Conservation (phyloP, 2,888 invertebrate genomes). For the Gymnoscelis rufifasciata region DNA sequence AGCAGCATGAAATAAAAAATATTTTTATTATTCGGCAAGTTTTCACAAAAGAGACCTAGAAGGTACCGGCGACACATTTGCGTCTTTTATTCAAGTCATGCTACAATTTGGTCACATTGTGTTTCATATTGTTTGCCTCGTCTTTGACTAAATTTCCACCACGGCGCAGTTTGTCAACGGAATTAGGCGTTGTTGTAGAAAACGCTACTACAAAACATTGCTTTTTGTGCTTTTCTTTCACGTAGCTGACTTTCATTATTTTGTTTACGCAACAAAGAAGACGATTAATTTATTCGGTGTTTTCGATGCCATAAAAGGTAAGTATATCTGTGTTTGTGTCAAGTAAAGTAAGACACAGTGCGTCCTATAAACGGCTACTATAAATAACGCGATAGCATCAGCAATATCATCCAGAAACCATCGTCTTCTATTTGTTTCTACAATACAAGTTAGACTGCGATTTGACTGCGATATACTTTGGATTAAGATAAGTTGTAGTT, state of each 20-base stretch:
- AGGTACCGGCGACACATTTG: slow-evolving; percentile 21
- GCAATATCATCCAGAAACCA: slow-evolving; percentile 36
- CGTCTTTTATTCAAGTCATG: slow-evolving; percentile 56
- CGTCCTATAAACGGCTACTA: slow-evolving; percentile 61
- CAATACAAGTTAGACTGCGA: too few species aligned
- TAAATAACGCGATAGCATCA: slow-evolving; percentile 64
- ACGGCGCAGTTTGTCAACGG: slow-evolving; percentile 48
- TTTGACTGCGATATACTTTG: too few species aligned
- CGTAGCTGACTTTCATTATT: not conserved
- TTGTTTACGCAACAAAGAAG: not conserved
- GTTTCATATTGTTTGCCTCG: slow-evolving; percentile 45
- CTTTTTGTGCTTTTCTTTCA: slow-evolving; percentile 27
- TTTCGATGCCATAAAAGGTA: too few species aligned
- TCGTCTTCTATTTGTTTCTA: not conserved
- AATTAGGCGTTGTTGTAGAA: slow-evolving; percentile 43
- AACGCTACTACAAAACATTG: slow-evolving; percentile 31
- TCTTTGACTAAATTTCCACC: slow-evolving; percentile 54
- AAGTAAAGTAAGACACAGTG: slow-evolving; percentile 36
- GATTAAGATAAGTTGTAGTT: too few species aligned
- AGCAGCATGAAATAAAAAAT: slow-evolving; percentile 59
- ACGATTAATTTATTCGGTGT: too few species aligned
- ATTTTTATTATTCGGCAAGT: slow-evolving; percentile 16
- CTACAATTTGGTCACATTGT: slow-evolving; percentile 55
- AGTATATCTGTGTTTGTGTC: slow-evolving; percentile 22
- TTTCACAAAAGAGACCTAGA: slow-evolving; percentile 26